A percentile compares a stretch with the other conserved stretches of the same genome.
These are phyloP conservation scores for Gambusia affinis DNA, from an alignment of 2,113 vertebrate species.

Conservation along the genomic window DNA sequence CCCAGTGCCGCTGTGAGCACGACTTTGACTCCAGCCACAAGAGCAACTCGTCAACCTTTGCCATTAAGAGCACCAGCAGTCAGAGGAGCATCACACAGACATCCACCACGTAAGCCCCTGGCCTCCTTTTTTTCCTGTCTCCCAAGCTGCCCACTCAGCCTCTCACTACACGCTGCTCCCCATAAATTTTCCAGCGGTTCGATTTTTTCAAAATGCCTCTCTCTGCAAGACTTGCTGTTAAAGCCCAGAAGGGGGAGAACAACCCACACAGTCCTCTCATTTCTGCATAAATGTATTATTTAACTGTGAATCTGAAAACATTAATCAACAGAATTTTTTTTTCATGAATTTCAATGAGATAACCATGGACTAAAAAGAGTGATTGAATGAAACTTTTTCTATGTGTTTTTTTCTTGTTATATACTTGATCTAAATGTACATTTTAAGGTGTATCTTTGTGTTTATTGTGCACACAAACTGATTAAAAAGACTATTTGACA, in stretches of 20 bases:
- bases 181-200: constrained; percentile 19
- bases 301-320: constrained; percentile 12
- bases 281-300: constrained; percentile 8
- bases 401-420: background rate
- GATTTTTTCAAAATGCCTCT: constrained; percentile 25
- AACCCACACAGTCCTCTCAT: background rate
- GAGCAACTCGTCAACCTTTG: constrained; percentile 92
- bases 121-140: background rate
- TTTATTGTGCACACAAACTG: constrained; percentile 24
- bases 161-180: constrained; percentile 1
- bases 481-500: constrained; percentile 3
- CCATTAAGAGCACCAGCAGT: constrained; percentile 87
- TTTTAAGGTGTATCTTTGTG: constrained; percentile 3
- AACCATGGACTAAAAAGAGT: constrained; percentile 10
- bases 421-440: constrained; percentile 25
- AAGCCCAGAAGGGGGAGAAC: constrained; percentile 1
- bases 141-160: constrained; percentile 2
- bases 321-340: no score
- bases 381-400: background rate
- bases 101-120: constrained; percentile 62
- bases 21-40: constrained; percentile 85
- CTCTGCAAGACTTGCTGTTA: background rate
- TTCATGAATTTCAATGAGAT: constrained; percentile 4
- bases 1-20: constrained; percentile 80
- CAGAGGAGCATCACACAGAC: constrained; percentile 87